A percentile compares a stretch with the other conserved stretches of the same genome.
Evolutionary conservation across 2,797 vertebrate species (phyloP).

Genomic region (Pseudotriccus pelzelni): DNA sequence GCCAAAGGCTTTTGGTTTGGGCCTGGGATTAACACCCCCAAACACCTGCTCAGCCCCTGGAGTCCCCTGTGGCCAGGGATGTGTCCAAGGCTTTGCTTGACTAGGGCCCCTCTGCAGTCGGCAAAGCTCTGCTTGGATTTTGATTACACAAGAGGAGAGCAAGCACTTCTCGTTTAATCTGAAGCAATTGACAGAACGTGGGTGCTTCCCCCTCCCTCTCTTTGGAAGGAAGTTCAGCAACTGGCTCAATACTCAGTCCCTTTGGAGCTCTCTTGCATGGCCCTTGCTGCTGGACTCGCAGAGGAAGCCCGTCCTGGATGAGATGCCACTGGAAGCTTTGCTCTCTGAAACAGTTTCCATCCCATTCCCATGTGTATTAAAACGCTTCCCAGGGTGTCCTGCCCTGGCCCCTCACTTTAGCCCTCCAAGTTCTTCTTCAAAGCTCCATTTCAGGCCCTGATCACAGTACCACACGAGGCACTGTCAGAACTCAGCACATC

Average conservation of each 20-base stretch:
- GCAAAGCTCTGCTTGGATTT: neutral
- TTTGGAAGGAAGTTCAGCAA: neutral
- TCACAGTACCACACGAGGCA: accelerated
- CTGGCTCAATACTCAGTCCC: accelerated
- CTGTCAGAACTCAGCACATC: neutral
- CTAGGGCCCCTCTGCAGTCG: neutral
- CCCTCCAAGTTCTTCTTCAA: neutral
- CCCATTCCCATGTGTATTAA: no score
- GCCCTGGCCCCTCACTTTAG: neutral
- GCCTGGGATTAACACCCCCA: neutral
- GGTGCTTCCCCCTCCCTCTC: neutral
- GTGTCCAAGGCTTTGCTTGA: accelerated
- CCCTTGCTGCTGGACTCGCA: accelerated
- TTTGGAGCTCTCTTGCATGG: neutral
- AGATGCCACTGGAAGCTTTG: neutral
- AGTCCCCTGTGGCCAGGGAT: neutral
- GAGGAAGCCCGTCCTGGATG: accelerated
- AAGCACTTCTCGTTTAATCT: neutral
- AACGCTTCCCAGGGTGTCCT: neutral
- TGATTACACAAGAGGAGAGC: neutral
- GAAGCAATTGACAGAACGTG: neutral
- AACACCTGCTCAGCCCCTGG: neutral
- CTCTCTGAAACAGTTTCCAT: neutral
- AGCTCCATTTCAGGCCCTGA: no score
- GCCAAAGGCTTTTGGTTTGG: neutral